Evolutionary conservation across 2,888 invertebrate species (phyloP).

Genomic region (Epistrophe grossulariae): DNA sequence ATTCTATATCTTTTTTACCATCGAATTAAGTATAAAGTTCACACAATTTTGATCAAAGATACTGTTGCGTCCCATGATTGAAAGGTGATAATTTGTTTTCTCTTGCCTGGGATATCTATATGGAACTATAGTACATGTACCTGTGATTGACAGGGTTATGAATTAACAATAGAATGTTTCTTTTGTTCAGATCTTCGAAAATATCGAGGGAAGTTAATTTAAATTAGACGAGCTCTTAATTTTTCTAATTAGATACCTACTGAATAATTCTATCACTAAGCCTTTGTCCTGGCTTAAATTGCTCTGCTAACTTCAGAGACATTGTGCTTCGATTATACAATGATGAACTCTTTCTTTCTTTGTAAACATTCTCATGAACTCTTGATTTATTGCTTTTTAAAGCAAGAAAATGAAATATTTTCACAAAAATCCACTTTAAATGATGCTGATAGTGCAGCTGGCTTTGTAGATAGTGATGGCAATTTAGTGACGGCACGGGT

Average conservation of each 20-base stretch:
- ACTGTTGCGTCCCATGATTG: too few species aligned
- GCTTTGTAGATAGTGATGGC: not conserved
- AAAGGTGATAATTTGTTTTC: too few species aligned
- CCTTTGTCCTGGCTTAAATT: not conserved
- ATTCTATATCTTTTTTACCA: not conserved
- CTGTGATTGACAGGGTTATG: too few species aligned
- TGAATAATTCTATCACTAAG: not conserved
- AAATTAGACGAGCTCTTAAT: too few species aligned
- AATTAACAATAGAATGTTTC: too few species aligned
- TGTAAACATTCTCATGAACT: conserved; percentile 42
- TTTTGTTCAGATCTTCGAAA: too few species aligned
- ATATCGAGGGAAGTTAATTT: too few species aligned
- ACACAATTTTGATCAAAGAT: too few species aligned
- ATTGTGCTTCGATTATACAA: not conserved
- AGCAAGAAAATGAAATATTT: conserved; percentile 39
- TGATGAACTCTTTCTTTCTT: not conserved
- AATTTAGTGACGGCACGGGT: not conserved
- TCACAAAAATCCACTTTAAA: conserved; percentile 69
- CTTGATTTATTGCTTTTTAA: conserved; percentile 65
- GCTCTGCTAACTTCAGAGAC: not conserved
- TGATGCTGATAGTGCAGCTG: conserved; percentile 54
- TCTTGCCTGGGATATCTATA: too few species aligned
- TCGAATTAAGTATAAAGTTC: too few species aligned
- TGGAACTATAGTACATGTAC: too few species aligned
- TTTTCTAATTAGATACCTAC: too few species aligned